These are phyloP conservation scores for Tympanoctomys barrerae DNA, from an alignment of 2,797 vertebrate genomes.

Conservation along the genomic window DNA sequence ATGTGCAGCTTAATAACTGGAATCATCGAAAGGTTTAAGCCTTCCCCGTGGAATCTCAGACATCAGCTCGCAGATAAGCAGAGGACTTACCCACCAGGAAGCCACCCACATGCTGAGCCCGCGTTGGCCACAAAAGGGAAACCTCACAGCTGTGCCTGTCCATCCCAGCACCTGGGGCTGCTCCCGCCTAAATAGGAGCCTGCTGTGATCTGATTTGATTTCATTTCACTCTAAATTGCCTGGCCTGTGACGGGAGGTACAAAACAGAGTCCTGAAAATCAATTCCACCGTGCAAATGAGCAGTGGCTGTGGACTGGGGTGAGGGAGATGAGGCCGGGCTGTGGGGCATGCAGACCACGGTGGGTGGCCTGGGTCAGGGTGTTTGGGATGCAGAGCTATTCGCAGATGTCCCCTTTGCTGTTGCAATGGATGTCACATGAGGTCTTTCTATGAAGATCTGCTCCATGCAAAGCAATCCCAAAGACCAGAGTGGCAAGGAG, in stretches of 20 bases:
- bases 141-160: background rate
- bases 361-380: slow-evolving; percentile 44
- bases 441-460: background rate
- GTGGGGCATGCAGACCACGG: background rate
- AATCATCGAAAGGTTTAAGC: slow-evolving; percentile 25
- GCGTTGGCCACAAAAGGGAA: background rate
- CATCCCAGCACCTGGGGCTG: background rate
- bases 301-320: background rate
- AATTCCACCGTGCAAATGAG: slow-evolving; percentile 37
- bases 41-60: background rate
- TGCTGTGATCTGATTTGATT: background rate
- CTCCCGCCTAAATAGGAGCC: slow-evolving; percentile 33
- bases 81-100: background rate
- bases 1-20: slow-evolving; percentile 47
- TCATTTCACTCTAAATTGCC: slow-evolving; percentile 57
- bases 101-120: background rate
- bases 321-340: slow-evolving; percentile 26
- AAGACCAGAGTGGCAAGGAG: background rate
- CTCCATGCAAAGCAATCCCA: background rate
- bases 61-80: background rate
- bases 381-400: slow-evolving; percentile 34
- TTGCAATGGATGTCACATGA: background rate
- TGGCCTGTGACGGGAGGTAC: slow-evolving; percentile 18
- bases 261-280: slow-evolving; percentile 6
- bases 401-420: slow-evolving; percentile 13